Evolutionary conservation across 2,888 invertebrate species (phyloP).

Genomic region (Hedya salicella): DNA sequence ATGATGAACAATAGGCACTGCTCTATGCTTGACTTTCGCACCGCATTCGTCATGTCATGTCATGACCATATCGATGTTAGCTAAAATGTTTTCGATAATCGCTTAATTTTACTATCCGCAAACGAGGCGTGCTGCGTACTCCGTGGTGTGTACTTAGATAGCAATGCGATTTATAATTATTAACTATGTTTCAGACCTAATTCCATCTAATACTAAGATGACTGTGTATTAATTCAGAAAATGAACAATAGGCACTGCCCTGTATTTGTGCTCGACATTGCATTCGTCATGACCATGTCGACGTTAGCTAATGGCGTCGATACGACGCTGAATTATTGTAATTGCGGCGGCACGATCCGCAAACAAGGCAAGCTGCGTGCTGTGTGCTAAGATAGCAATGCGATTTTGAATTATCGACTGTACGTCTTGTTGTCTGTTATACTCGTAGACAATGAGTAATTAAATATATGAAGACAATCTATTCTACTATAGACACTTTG

Average conservation of each 20-base stretch:
- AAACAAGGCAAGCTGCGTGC: slow-evolving; percentile 41
- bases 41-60: slow-evolving; percentile 46
- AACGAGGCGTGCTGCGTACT: slow-evolving; percentile 42
- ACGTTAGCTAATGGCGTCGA: slow-evolving; percentile 64
- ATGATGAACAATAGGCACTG: background rate
- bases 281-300: slow-evolving; percentile 47
- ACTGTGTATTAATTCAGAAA: background rate
- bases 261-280: slow-evolving; percentile 11
- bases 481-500: too few species aligned
- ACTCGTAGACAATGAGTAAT: too few species aligned
- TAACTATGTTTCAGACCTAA: too few species aligned
- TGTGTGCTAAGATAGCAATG: background rate
- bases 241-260: background rate
- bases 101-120: slow-evolving; percentile 62
- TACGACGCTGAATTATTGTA: slow-evolving; percentile 72
- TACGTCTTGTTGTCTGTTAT: background rate
- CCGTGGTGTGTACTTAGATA: background rate
- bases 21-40: slow-evolving; percentile 10
- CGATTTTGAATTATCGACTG: background rate
- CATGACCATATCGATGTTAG: slow-evolving; percentile 54
- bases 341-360: slow-evolving; percentile 53
- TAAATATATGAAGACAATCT: too few species aligned
- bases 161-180: background rate
- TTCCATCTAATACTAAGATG: too few species aligned
- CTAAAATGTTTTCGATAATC: slow-evolving; percentile 67